Conservation (phyloP, 2,113 vertebrate species). For the Varanus komodoensis region DNA sequence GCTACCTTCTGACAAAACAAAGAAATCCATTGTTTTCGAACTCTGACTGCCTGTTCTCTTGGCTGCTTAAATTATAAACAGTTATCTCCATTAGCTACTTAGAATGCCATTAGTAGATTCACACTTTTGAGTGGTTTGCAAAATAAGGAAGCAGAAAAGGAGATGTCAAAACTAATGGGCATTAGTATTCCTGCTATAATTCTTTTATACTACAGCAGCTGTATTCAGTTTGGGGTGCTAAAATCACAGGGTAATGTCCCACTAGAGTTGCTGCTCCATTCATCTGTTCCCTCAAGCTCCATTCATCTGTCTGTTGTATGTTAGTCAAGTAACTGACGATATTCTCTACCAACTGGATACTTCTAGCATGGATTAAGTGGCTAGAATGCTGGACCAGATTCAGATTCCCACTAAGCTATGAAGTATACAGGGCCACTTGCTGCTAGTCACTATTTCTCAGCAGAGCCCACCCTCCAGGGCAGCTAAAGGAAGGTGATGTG, state of each 20-base stretch:
- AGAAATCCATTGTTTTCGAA: conserved; percentile 16
- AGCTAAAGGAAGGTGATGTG: too few relatives aligned
- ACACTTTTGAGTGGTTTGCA: conserved; percentile 55
- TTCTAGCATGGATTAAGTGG: not conserved
- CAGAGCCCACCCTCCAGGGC: too few relatives aligned
- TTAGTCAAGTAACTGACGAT: not conserved
- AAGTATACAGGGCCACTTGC: too few relatives aligned
- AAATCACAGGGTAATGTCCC: not conserved
- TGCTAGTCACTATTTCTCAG: too few relatives aligned
- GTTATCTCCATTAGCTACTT: conserved; percentile 42
- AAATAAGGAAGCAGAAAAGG: conserved; percentile 47
- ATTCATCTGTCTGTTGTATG: not conserved
- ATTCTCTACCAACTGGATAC: not conserved
- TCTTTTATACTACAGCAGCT: conserved; percentile 19
- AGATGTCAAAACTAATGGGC: conserved; percentile 40
- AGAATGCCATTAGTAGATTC: conserved; percentile 38
- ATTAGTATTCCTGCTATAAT: conserved; percentile 2
- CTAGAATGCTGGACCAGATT: not conserved
- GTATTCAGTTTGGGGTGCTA: not conserved
- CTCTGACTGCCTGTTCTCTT: conserved; percentile 45
- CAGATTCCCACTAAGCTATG: not conserved
- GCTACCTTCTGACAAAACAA: conserved; percentile 30
- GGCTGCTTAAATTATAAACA: conserved; percentile 29
- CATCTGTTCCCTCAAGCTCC: too few relatives aligned
- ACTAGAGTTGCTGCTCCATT: not conserved